Conservation (phyloP, 2,888 invertebrate genomes). For the Sminthurinus aureus region DNA sequence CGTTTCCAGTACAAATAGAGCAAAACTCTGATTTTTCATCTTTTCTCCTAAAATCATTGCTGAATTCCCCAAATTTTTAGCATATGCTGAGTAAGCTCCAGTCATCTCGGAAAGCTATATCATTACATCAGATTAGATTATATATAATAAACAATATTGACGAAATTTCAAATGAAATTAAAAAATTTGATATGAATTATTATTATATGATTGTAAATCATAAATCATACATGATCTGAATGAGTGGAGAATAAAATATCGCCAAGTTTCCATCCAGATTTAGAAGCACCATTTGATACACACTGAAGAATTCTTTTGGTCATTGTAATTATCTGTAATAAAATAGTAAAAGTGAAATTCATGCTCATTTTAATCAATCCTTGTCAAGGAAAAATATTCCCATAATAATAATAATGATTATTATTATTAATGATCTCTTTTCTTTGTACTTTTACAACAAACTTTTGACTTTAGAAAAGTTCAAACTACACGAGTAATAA, state of each 20-base stretch:
- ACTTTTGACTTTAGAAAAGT: no score
- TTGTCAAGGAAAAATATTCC: background rate
- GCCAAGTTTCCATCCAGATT: constrained; percentile 54
- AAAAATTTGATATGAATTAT: background rate
- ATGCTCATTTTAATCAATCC: no score
- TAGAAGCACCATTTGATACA: constrained; percentile 54
- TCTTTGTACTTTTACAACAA: no score
- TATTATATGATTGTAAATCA: background rate
- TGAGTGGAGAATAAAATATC: constrained; percentile 55
- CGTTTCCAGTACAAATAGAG: constrained; percentile 58
- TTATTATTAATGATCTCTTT: no score
- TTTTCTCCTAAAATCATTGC: constrained; percentile 56
- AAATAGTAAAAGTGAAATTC: background rate
- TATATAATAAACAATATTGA: background rate
- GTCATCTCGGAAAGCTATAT: constrained; percentile 55
- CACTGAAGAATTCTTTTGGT: constrained; percentile 58
- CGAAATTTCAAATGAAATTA: background rate
- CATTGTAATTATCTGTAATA: constrained; percentile 57
- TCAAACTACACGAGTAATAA: no score
- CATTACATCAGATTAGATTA: background rate
- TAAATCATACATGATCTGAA: constrained; percentile 56
- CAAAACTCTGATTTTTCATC: constrained; percentile 57
- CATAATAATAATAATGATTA: no score
- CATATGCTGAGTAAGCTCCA: constrained; percentile 54
- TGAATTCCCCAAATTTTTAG: constrained; percentile 50